Base-by-base conservation (phyloP, 2,797 vertebrate species). In the Microctenopoma lineatum region DNA sequence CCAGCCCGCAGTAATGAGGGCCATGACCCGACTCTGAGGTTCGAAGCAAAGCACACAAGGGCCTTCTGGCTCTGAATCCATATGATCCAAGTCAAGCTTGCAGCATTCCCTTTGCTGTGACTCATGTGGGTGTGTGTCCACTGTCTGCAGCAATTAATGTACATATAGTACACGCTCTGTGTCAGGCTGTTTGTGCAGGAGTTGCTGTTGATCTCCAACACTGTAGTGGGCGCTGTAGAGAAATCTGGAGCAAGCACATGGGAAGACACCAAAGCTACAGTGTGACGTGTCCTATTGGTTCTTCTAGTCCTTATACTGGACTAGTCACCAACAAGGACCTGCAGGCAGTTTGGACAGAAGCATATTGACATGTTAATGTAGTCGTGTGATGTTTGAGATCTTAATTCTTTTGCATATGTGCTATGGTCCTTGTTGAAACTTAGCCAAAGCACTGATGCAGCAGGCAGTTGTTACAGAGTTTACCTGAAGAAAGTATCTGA, bases 1-100 rank as follows among this genome's bases (percentile, higher is more conserved):
- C 39, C 1, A n/a, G 46, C 16, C 39, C 46, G 32, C 34, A 59
- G 34, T 78, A 83, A 80, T 76, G 61, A 77, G 73, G 76, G 66
- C 73, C 63, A 48, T 50, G 48, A 27, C 67, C 69, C 10, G 44
- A 44, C n/a, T 68, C 15, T 5, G 14, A 15, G 59, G 42, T 63
- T 36, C 29, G 41, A 55, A 39, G 41, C 13, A 36, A 42, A 54
- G 1, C 25, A 18, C 61, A 48, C 11, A 0, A 34, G 10, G 16
- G 34, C 26, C 21, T 29, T 44, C 52, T 7, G 3, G 25, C 38
- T 39, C 39, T 46, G 27, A 50, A 34, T 48, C 44, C 41, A 58
- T 41, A 47, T 3, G 39, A 16, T 60, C 16, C 16, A 7, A 42
- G 41, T 10, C 21, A n/a, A 7, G 9, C 51, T 45, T 18, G 11